Conservation (phyloP, 1,140 invertebrate species). For the Asbolus verrucosus region DNA sequence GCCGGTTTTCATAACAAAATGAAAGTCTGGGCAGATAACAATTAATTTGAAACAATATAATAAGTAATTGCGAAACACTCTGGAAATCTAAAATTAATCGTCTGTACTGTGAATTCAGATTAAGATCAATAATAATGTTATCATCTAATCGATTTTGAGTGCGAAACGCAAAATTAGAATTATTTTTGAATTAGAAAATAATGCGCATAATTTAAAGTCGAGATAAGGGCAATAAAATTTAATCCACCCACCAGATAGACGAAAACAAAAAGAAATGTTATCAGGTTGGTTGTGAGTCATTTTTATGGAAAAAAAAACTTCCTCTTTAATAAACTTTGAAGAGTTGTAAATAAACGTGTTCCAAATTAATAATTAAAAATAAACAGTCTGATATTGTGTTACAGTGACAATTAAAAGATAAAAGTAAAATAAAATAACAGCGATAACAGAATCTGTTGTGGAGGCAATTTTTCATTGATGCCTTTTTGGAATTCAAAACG, state of each 20-base stretch:
- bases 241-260: background rate
- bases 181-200: background rate
- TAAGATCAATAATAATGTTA: background rate
- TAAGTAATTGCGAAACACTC: background rate
- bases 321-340: background rate
- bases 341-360: background rate
- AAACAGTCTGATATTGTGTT: constrained; percentile 21
- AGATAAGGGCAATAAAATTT: constrained; percentile 1
- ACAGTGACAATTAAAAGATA: constrained; percentile 18
- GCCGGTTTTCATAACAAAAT: too few species aligned
- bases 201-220: background rate
- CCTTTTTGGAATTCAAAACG: background rate
- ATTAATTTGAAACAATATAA: too few species aligned
- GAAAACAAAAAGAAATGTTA: constrained; percentile 3
- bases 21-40: background rate
- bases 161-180: background rate
- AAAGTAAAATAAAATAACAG: constrained; percentile 18
- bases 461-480: constrained; percentile 21
- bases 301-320: constrained; percentile 4
- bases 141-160: background rate
- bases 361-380: constrained; percentile 25
- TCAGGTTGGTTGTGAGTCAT: constrained; percentile 11
- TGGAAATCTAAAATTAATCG: background rate
- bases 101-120: background rate
- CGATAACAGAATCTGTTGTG: constrained; percentile 1